A percentile compares a stretch with the other conserved stretches of the same genome.
Evolutionary conservation across 2,797 vertebrate genomes (phyloP).

Genomic region (Hydrocynus forskahlii): DNA sequence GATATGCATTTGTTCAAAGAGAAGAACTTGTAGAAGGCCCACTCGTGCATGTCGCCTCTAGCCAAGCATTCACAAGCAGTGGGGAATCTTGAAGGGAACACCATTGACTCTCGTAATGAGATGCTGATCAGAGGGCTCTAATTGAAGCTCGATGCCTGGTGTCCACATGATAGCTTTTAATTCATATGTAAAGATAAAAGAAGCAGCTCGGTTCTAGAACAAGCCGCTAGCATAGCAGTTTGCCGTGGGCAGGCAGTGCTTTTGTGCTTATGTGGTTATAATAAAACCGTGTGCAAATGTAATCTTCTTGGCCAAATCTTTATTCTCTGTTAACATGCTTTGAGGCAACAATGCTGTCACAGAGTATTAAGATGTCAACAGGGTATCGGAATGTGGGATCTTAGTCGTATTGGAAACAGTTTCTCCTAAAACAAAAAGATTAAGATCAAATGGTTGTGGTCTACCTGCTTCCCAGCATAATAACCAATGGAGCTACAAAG

Average conservation of each 20-base stretch:
- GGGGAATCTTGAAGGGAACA: not conserved
- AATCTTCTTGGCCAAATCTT: not conserved
- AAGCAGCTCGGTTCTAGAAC: not conserved
- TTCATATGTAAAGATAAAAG: slow-evolving; percentile 18
- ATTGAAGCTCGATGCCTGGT: not conserved
- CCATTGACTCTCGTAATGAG: not conserved
- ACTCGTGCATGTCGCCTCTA: not conserved
- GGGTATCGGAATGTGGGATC: not conserved
- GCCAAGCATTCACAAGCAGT: not conserved
- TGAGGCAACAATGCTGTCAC: not conserved
- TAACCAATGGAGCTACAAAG: not conserved
- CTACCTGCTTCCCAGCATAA: not conserved
- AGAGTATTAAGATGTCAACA: not conserved
- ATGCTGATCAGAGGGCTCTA: slow-evolving; percentile 11
- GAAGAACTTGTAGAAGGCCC: not conserved
- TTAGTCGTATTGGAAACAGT: not conserved
- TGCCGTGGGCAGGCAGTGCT: slow-evolving; percentile 4
- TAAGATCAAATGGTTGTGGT: not conserved
- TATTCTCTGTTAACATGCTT: not conserved
- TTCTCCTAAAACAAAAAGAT: not conserved
- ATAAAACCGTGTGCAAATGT: not conserved
- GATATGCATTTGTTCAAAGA: slow-evolving; percentile 15
- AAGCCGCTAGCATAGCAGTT: not conserved
- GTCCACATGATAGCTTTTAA: slow-evolving; percentile 5
- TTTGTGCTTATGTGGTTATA: not conserved